phyloP scores from a whole-genome alignment of 2,888 invertebrate species.

The Yponomeuta sedellus region DNA sequence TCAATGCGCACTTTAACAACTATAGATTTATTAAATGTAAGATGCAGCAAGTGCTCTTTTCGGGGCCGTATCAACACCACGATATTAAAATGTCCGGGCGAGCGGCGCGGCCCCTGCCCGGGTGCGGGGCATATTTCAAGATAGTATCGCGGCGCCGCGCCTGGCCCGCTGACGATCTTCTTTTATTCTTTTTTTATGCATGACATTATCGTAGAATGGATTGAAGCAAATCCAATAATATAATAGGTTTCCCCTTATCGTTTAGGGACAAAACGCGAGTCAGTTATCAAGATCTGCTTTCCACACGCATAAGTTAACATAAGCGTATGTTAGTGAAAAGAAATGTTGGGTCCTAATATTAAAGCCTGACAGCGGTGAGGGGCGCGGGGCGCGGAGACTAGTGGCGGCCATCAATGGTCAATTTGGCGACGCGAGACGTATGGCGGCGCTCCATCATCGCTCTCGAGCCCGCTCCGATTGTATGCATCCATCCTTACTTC shows the following conservation, averaged over 20 bases:
- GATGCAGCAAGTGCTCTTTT: neutral
- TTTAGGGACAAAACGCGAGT: neutral
- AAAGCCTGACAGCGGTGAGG: neutral
- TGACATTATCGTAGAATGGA: slow-evolving; percentile 3
- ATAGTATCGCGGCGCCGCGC: neutral
- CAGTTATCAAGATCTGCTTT: neutral
- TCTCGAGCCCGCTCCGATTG: neutral
- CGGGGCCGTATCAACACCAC: neutral
- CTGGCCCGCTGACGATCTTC: neutral
- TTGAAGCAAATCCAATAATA: neutral
- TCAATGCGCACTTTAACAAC: too few relatives aligned
- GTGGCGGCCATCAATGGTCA: neutral
- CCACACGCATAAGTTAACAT: neutral
- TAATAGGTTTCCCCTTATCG: neutral
- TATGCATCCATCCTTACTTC: neutral
- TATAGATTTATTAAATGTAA: neutral
- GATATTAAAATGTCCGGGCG: neutral
- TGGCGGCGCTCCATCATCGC: neutral
- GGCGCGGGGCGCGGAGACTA: neutral
- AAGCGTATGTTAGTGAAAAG: neutral
- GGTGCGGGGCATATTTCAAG: neutral
- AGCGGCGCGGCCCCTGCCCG: neutral
- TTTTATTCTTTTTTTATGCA: neutral
- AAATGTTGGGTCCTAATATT: too few relatives aligned
- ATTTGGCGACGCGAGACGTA: neutral